phyloP scores from a whole-genome alignment of 2,888 invertebrate genomes.

The Mythimna loreyi region DNA sequence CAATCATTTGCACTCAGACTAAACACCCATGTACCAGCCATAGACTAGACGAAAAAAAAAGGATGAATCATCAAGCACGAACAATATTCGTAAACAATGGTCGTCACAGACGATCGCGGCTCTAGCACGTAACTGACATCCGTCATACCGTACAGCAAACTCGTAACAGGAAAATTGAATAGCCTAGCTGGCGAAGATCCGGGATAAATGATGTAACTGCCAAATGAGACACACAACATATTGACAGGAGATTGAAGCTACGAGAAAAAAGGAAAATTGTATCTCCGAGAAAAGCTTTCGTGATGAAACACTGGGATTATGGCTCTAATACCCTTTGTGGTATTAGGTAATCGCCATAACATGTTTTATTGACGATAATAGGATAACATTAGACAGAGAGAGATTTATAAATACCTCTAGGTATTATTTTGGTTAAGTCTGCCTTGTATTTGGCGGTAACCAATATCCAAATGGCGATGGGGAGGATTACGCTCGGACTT shows the following conservation, averaged over 20 bases:
- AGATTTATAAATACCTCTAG: background rate
- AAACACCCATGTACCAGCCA: slow-evolving; percentile 16
- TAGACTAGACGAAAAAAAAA: slow-evolving; percentile 52
- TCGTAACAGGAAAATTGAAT: slow-evolving; percentile 49
- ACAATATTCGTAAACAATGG: slow-evolving; percentile 51
- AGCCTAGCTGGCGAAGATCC: slow-evolving; percentile 57
- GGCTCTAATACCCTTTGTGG: slow-evolving; percentile 5
- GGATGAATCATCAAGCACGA: slow-evolving; percentile 47
- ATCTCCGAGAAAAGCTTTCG: slow-evolving; percentile 5
- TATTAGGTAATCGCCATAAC: background rate
- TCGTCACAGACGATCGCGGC: slow-evolving; percentile 52
- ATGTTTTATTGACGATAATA: slow-evolving; percentile 8
- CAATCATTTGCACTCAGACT: slow-evolving; percentile 8
- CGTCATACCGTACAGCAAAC: slow-evolving; percentile 56
- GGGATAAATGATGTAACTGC: slow-evolving; percentile 57
- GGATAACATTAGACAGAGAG: background rate
- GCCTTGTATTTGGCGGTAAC: background rate
- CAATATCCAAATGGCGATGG: no score
- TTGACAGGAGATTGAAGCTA: slow-evolving; percentile 37
- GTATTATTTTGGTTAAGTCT: background rate
- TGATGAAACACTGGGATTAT: slow-evolving; percentile 1
- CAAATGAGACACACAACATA: slow-evolving; percentile 39
- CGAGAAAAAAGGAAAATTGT: slow-evolving; percentile 31
- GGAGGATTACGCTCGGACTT: no score
- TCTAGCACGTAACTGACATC: slow-evolving; percentile 73